Base-by-base conservation (phyloP, 1,140 invertebrate species). In the Caenorhabditis brenneri region DNA sequence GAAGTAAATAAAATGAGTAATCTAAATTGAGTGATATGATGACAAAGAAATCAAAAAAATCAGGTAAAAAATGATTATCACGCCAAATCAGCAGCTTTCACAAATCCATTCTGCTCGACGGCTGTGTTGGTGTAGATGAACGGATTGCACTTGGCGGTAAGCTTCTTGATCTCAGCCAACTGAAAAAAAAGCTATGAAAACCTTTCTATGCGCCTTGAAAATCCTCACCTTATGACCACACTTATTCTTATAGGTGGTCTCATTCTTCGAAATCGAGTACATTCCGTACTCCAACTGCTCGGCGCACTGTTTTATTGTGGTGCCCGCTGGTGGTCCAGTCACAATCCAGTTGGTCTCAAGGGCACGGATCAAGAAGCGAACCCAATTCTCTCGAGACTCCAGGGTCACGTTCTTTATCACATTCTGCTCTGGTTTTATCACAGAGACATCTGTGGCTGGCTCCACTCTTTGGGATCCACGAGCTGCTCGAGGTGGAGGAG, bases 121-220 rank as follows among this genome's bases (percentile, higher is more conserved):
- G 29, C 24, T 7, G 81, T 39, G 15, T 29, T 82, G 15, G 19
- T 42, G 15, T 82, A 58, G 22, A 2, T 16, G 24, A 33, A 69
- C 10, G 39, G n/a, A 9, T 24, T 12, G n/a, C 31, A 39, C 29
- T 74, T 82, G 22, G 10, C 12, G 2, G 81, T 69, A 2, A 82
- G n/a, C 16, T 48, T 82, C 24, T 69, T 82, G 42, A 82, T 82
- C 51, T 82, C 81, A 7, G 55, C 55, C 1, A 82, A 27, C 81
- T 81, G 80, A 60, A 81, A 65, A 22, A 33, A 36, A 55, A 0
- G 24, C 6, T 55, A 27, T 12, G 6, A 65, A 58, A 1, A n/a
- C n/a, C 27, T 10, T 27, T 27, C 1, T 27, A 27, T 58, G 5
- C 39, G 39, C 39, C 5, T 6, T 7, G 16, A 79, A 12, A 10